These are phyloP conservation scores for Pomatorhinus ruficollis DNA, from an alignment of 2,113 vertebrate species.

Conservation along the genomic window DNA sequence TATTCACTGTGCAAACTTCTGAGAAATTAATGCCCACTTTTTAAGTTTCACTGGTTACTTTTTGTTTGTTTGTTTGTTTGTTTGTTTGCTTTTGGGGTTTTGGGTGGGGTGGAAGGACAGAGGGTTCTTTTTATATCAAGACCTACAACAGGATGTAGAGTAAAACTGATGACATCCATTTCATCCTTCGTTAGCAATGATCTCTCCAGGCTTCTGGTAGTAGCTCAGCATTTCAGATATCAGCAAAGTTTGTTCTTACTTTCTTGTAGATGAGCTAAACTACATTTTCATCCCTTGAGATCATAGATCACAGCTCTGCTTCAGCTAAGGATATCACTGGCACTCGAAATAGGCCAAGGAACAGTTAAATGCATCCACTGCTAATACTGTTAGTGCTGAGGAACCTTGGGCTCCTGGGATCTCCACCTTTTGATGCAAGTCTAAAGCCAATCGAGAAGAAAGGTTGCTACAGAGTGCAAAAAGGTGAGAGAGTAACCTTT, in stretches of 20 bases:
- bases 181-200: not conserved
- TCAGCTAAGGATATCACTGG: not conserved
- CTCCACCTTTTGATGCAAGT: not conserved
- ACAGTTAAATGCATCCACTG: not conserved
- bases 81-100: fast-evolving
- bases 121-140: not conserved
- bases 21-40: not conserved
- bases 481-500: not conserved
- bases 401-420: not conserved
- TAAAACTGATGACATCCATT: not conserved
- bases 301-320: not conserved
- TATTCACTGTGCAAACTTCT: not conserved
- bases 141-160: not conserved
- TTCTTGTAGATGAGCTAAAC: not conserved
- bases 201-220: not conserved
- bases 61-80: not conserved
- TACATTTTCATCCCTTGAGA: not conserved
- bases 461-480: not conserved
- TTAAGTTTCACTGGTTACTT: not conserved
- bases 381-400: too few species aligned
- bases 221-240: not conserved
- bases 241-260: not conserved
- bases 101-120: not conserved
- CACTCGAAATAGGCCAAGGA: not conserved
- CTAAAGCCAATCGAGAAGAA: not conserved